A percentile compares a stretch with the other conserved stretches of the same genome.
These are phyloP conservation scores for Atta texana DNA, from an alignment of 1,140 invertebrate species.

Conservation along the genomic window DNA sequence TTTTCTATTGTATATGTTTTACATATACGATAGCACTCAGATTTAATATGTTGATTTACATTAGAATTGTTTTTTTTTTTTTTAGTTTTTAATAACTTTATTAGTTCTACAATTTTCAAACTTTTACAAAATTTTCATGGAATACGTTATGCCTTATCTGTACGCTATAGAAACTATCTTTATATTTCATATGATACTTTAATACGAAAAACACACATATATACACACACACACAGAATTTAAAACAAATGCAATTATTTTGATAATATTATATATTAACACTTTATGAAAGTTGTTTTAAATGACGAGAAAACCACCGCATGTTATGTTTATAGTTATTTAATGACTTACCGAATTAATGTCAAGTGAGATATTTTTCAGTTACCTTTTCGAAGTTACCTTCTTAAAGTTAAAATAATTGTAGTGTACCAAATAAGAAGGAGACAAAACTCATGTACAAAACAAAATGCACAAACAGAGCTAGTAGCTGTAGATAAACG, in stretches of 20 bases:
- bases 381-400: slow-evolving; percentile 52
- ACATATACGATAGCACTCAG: background rate
- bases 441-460: slow-evolving; percentile 76
- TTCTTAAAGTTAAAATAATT: slow-evolving; percentile 37
- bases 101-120: background rate
- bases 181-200: background rate
- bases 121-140: background rate
- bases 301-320: slow-evolving; percentile 36
- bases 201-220: background rate
- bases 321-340: slow-evolving; percentile 20
- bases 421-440: slow-evolving; percentile 33
- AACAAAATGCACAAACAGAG: slow-evolving; percentile 67
- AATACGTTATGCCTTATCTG: background rate
- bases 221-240: background rate
- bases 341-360: slow-evolving; percentile 14
- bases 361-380: slow-evolving; percentile 34
- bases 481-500: slow-evolving; percentile 36
- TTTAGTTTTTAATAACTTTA: slow-evolving; percentile 2
- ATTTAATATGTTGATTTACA: slow-evolving; percentile 11
- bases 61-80: background rate
- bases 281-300: slow-evolving; percentile 31
- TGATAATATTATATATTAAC: slow-evolving; percentile 29
- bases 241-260: slow-evolving; percentile 45
- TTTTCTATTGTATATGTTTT: slow-evolving; percentile 17
- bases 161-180: background rate